Base-by-base conservation (phyloP, 2,113 vertebrate genomes). In the Etheostoma cragini region DNA sequence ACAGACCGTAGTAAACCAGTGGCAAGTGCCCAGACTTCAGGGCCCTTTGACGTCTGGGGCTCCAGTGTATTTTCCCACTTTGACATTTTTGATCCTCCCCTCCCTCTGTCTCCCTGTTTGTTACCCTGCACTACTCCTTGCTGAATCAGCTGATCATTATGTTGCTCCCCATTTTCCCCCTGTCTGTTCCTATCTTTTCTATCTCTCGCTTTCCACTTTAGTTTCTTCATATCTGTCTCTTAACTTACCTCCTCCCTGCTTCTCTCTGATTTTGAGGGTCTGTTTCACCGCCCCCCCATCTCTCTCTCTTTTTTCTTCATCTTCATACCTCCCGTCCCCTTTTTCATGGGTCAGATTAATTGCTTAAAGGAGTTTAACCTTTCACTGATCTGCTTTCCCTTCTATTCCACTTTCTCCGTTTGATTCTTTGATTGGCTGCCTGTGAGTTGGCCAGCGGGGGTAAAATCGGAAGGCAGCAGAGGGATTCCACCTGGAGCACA, bases 291-390 rank as follows among this genome's bases (percentile, higher is more conserved):
- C 15, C 33, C 53, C 10, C 38, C 26, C 26, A 26, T 38, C 35
- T 38, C 35, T 42, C 7, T 35, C 35, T 38, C 38, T 38, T 2
- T 38, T 2, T 42, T 42, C 38, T 11, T 42, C 30, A 3, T 38
- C 38, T 53, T 7, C 30, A 22, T 53, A 19, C 26, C 1, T 67
- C 54, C 6, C 26, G 38, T 49, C 33, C 11, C 11, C 3, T 42
- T 42, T 2, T 45, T 70, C 73, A 45, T 22, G 46, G 76, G 50
- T 78, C 63, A 80, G 15, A 68, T 16, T 24, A 1, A 0, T 74
- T 60, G 42, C 70, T 78, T 66, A 35, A 84, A 82, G 42, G 61
- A 49, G 62, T 85, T 81, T 72, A 76, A 88, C 74, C 76, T 69
- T 62, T 73, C 72, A 78, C 60, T 83, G 75, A 85, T 88, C 77